Evolutionary conservation across 1,140 invertebrate species (phyloP).

Genomic region (Lasaia peninsularis): DNA sequence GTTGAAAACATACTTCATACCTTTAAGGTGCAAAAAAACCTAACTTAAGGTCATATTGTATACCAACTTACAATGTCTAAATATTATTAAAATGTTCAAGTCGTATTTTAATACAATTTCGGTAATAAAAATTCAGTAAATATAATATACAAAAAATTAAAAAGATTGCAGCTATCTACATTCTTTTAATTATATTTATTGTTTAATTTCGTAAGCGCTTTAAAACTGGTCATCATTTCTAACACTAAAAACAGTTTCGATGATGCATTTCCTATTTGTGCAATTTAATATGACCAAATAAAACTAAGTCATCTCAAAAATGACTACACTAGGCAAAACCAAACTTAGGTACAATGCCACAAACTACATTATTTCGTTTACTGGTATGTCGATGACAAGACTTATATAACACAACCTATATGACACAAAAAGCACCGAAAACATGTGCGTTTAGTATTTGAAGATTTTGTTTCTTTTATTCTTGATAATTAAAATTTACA

Average conservation of each 20-base stretch:
- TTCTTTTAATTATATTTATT: not conserved
- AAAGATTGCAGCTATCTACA: not conserved
- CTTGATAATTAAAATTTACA: too few relatives aligned
- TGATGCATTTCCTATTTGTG: not conserved
- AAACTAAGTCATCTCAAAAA: not conserved
- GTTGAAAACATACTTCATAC: too few relatives aligned
- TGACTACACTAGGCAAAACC: not conserved
- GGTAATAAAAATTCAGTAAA: too few relatives aligned
- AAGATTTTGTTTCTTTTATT: too few relatives aligned
- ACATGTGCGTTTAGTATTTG: constrained; percentile 40
- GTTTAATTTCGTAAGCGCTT: not conserved
- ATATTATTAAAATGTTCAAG: too few relatives aligned
- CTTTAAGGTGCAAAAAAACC: too few relatives aligned
- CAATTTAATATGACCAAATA: not conserved
- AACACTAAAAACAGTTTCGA: not conserved
- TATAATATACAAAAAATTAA: not conserved
- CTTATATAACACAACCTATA: constrained; percentile 40
- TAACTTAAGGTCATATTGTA: too few relatives aligned
- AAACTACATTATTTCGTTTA: constrained; percentile 19
- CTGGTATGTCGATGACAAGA: constrained; percentile 18
- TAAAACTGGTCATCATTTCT: not conserved
- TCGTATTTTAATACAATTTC: too few relatives aligned
- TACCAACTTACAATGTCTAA: too few relatives aligned
- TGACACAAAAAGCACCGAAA: constrained; percentile 44
- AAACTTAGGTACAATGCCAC: not conserved